A percentile compares a stretch with the other conserved stretches of the same genome.
These are phyloP conservation scores for Denticeps clupeoides DNA, from an alignment of 2,797 vertebrate genomes.

Conservation along the genomic window DNA sequence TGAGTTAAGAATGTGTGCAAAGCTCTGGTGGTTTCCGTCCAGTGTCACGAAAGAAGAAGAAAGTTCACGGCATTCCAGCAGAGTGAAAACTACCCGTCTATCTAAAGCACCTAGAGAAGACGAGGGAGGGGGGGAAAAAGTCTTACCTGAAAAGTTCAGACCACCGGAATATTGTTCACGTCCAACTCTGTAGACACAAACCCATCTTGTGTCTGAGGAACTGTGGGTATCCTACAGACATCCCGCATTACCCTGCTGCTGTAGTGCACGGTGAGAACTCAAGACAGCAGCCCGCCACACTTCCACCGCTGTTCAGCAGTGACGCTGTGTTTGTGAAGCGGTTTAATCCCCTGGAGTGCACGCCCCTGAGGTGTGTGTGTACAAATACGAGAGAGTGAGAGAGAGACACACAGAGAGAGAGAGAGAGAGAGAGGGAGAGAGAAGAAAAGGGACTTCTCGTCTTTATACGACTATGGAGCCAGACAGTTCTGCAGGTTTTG, in stretches of 20 bases:
- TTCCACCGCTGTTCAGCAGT: not conserved
- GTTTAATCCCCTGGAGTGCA: constrained; percentile 13
- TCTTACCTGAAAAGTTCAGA: not conserved
- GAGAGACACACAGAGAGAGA: not conserved
- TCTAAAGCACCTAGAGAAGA: too few relatives aligned
- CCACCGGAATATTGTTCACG: not conserved
- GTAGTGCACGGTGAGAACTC: too few relatives aligned
- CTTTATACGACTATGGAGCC: too few relatives aligned
- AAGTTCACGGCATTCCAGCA: too few relatives aligned
- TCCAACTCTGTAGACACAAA: not conserved
- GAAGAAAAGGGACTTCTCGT: not conserved
- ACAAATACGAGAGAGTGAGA: not conserved
- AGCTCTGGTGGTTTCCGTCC: too few relatives aligned
- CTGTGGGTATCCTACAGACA: not conserved
- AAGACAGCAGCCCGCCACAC: too few relatives aligned
- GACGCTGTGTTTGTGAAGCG: constrained; percentile 15
- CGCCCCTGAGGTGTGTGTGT: not conserved
- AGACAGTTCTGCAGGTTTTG: too few relatives aligned
- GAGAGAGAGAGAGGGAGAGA: not conserved
- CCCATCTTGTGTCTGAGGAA: not conserved
- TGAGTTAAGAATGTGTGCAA: too few relatives aligned
- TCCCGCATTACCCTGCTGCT: not conserved
- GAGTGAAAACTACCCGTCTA: too few relatives aligned
- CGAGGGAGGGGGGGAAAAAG: too few relatives aligned
- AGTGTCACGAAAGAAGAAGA: too few relatives aligned